Evolutionary conservation across 2,797 vertebrate genomes (phyloP).

Genomic region (Pseudochirops cupreus): DNA sequence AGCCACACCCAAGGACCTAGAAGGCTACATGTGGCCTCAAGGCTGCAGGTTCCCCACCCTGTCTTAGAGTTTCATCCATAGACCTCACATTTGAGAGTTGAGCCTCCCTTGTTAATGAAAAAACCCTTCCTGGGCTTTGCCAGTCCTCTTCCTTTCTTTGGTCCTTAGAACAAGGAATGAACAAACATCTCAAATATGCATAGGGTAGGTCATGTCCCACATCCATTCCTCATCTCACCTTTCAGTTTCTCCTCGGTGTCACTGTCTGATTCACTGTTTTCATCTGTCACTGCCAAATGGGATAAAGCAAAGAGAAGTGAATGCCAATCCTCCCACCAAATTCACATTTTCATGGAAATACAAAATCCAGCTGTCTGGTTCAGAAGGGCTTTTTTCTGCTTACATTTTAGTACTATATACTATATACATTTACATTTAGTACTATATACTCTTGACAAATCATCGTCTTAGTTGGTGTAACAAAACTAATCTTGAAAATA

Average conservation of each 20-base stretch:
- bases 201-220: neutral
- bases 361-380: neutral
- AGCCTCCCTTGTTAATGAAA: neutral
- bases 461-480: neutral
- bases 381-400: neutral
- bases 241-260: slow-evolving; percentile 97
- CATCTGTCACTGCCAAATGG: slow-evolving; percentile 90
- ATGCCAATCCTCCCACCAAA: neutral
- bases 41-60: too few species aligned
- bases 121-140: neutral
- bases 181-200: neutral
- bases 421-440: too few species aligned
- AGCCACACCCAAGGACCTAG: too few species aligned
- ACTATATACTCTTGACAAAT: neutral
- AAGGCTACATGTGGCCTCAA: too few species aligned
- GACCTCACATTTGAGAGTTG: neutral
- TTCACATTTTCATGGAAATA: too few species aligned
- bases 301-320: slow-evolving; percentile 12
- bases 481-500: neutral
- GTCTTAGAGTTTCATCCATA: neutral
- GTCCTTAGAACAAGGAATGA: neutral
- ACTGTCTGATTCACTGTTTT: slow-evolving; percentile 98
- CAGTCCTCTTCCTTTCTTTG: fast-evolving
- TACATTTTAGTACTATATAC: neutral
- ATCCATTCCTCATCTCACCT: slow-evolving; percentile 86